Evolutionary conservation across 2,113 vertebrate species (phyloP), one percentile per base, ranked within the genome.

Genomic region (Scalopus aquaticus): DNA sequence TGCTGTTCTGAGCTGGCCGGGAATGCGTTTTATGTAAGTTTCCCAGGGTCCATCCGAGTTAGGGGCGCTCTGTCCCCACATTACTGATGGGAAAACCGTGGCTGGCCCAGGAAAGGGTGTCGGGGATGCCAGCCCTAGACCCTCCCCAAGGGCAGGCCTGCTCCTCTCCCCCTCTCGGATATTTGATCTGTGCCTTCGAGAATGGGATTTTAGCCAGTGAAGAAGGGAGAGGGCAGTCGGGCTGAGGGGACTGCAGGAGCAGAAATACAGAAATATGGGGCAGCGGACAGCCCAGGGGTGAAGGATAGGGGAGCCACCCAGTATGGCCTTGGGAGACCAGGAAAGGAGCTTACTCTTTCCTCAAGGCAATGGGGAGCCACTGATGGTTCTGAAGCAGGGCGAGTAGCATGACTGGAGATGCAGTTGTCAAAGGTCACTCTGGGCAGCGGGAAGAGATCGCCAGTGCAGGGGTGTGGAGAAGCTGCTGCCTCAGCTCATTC

Each of bases 121-220:
- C 32, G 39, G 26, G 69, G 39, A 84, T 89, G 93, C 73, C 69
- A 78, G 51, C 32, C 44, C 46, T 65, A 62, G 28, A n/a, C 42
- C 19, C 35, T 96, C 84, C 24, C 80, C 77, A 60, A 62, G 74
- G 44, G 42, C 65, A 51, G 30, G 5, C 28, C 4, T 26, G 8
- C 51, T 70, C 28, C 35, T 37, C 24, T 82, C 51, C 15, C 62
- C 24, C 30, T 62, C 12, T 85, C 77, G 60, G 12, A 70, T 67
- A 35, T 54, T n/a, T 62, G 62, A 96, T 46, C 56, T 39, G 26
- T 49, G 32, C 30, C 85, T 78, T 95, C 10, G 44, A 64, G 49
- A 67, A 35, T 24, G 69, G 37, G 37, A 39, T 96, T 93, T 95
- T 87, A 77, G 39, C 76, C 54, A 86, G 46, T 77, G 32, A 80